A percentile compares a stretch with the other conserved stretches of the same genome.
These are phyloP conservation scores for Copidosoma floridanum DNA, from an alignment of 1,140 invertebrate genomes.

Conservation along the genomic window DNA sequence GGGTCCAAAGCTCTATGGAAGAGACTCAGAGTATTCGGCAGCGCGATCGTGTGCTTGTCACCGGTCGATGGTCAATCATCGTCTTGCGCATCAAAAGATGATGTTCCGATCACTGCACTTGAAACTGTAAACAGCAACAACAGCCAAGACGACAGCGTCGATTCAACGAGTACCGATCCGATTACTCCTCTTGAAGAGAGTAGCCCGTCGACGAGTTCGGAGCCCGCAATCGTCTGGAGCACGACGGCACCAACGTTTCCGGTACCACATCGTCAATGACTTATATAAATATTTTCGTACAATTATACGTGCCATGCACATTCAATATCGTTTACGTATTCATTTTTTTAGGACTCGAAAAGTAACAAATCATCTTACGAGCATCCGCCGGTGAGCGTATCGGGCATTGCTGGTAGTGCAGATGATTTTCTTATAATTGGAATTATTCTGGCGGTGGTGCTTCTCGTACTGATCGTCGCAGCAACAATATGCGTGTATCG, in stretches of 20 bases:
- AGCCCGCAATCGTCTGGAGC: constrained; percentile 87
- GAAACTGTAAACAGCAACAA: constrained; percentile 75
- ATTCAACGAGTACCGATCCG: constrained; percentile 47
- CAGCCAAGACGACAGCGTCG: constrained; percentile 43
- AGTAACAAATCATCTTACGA: constrained; percentile 61
- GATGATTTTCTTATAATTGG: constrained; percentile 90
- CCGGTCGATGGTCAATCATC: constrained; percentile 71
- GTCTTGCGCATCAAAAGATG: too few relatives aligned
- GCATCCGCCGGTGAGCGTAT: constrained; percentile 53
- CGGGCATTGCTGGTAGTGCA: constrained; percentile 60
- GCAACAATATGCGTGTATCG: constrained; percentile 85
- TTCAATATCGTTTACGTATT: background rate
- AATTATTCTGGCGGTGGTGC: constrained; percentile 87
- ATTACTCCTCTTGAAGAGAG: constrained; percentile 42
- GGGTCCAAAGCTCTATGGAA: constrained; percentile 73
- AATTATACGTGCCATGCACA: too few relatives aligned
- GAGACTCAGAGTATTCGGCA: constrained; percentile 65
- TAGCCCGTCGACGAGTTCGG: constrained; percentile 59
- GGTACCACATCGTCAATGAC: too few relatives aligned
- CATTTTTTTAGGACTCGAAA: constrained; percentile 35
- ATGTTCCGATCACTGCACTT: constrained; percentile 76
- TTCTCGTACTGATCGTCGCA: constrained; percentile 83
- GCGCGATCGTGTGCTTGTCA: constrained; percentile 61
- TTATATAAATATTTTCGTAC: constrained; percentile 32
- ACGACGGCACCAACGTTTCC: constrained; percentile 72